Evolutionary conservation across 2,888 invertebrate species (phyloP), one percentile per base, ranked within the genome.

Genomic region (Leucophenga maculata): DNA sequence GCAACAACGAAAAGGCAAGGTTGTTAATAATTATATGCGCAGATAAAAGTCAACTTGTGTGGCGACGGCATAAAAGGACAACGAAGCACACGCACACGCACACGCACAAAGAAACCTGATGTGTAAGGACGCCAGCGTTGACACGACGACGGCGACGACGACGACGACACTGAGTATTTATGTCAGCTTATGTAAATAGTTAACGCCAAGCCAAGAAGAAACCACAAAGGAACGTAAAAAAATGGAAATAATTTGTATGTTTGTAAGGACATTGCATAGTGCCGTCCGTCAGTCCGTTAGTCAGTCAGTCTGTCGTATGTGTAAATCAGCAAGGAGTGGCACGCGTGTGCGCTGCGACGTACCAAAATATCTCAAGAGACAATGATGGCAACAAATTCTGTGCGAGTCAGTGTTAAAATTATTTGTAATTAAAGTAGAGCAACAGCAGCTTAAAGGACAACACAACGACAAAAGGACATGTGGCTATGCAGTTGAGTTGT

Each of bases 361-460:
- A 48, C 18, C 14, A 16, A 48, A 64, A 64, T 64, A 64, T 64
- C 62, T 64, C 62, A 64, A 22, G 62, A 64, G 62, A 64, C 62
- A 32, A 62, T 46, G 22, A 60, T 14, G 57, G 3, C 13, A 31
- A 26, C 8, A 26, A 57, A 26, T 4, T 26, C 26, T 22, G 31
- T 6, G 39, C 11, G 39, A 62, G 50, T n/a, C 8, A 57, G 31
- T 16, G 18, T 52, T 50, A 26, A 65, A 65, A 69, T 71, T 73
- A 74, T 74, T 69, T 78, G 75, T 86, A 86, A 86, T 86, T 86
- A 86, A 86, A 86, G 82, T 80, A 78, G 78, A 78, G 76, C 77
- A 82, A 1, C 3, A 8, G 11, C 39, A 39, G 80, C 86, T 84
- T 82, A 77, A 76, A 82, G 76, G 76, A 83, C 76, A 78, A 74